Evolutionary conservation across 1,140 invertebrate species (phyloP).

Genomic region (Lethrus apterus): DNA sequence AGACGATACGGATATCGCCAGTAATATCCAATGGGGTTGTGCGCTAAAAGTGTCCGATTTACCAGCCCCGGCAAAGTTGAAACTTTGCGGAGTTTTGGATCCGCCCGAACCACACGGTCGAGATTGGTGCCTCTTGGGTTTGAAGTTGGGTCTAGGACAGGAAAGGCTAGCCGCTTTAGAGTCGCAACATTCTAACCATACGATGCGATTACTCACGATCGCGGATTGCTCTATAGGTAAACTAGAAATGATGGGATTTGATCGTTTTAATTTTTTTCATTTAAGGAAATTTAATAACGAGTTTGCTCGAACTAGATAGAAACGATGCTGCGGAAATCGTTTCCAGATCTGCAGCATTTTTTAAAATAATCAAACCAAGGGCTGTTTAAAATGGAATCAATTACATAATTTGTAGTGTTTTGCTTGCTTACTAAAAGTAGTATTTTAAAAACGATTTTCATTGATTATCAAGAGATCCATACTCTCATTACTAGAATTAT

Average conservation of each 20-base stretch:
- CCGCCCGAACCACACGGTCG: conserved; percentile 69
- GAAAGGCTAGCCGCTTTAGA: conserved; percentile 39
- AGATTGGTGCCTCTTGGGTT: conserved; percentile 77
- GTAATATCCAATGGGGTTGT: conserved; percentile 39
- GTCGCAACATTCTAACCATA: conserved; percentile 38
- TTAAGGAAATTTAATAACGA: conserved; percentile 34
- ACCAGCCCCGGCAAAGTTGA: conserved; percentile 44
- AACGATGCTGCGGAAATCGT: conserved; percentile 34
- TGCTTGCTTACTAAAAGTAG: no score
- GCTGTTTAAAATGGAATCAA: no score
- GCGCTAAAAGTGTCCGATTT: conserved; percentile 39
- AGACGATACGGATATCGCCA: conserved; percentile 35
- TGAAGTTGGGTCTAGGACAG: conserved; percentile 56
- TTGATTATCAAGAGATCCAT: no score
- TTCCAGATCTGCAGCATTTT: conserved; percentile 31
- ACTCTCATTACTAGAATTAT: no score
- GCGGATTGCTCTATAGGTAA: conserved; percentile 40
- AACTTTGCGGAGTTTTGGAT: conserved; percentile 60
- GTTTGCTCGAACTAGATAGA: conserved; percentile 36
- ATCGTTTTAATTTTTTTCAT: conserved; percentile 12
- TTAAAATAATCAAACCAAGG: conserved; percentile 24
- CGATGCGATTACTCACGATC: conserved; percentile 35
- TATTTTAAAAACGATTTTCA: no score
- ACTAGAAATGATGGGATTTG: no score
- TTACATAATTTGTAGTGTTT: no score